A percentile compares a stretch with the other conserved stretches of the same genome.
These are phyloP conservation scores for Cladopsammia gracilis DNA, from an alignment of 64 coral and sea anemone species.

Conservation along the genomic window DNA sequence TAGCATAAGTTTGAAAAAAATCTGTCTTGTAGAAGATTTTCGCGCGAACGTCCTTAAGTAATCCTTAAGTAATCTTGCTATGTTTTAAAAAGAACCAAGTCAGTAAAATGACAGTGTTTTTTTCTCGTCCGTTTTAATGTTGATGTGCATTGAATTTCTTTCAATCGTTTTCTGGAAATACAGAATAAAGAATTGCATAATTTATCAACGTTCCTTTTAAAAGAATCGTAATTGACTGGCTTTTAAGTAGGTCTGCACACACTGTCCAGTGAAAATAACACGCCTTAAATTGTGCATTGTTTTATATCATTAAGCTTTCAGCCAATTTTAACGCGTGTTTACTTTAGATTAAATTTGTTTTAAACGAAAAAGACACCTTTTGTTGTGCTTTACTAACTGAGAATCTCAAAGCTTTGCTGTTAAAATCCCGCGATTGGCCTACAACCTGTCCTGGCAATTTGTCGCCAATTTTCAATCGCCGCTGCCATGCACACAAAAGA, in stretches of 20 bases:
- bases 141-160: too few relatives aligned
- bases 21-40: too few relatives aligned
- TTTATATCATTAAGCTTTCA: neutral
- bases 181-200: too few relatives aligned
- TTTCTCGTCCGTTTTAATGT: too few relatives aligned
- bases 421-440: neutral
- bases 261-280: neutral
- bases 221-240: neutral
- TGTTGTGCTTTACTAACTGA: neutral
- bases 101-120: too few relatives aligned
- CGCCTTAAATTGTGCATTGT: conserved; percentile 2
- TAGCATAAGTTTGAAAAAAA: too few relatives aligned
- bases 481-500: conserved; percentile 8
- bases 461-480: neutral
- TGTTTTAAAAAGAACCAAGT: too few relatives aligned
- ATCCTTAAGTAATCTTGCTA: too few relatives aligned
- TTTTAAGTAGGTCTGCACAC: neutral
- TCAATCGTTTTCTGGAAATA: too few relatives aligned
- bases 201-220: neutral
- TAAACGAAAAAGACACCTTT: neutral
- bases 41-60: too few relatives aligned
- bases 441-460: neutral
- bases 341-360: neutral
- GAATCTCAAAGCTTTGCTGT: neutral
- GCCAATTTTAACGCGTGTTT: conserved; percentile 13